Conservation (phyloP, 2,797 vertebrate genomes). For the Pangasius djambal region DNA sequence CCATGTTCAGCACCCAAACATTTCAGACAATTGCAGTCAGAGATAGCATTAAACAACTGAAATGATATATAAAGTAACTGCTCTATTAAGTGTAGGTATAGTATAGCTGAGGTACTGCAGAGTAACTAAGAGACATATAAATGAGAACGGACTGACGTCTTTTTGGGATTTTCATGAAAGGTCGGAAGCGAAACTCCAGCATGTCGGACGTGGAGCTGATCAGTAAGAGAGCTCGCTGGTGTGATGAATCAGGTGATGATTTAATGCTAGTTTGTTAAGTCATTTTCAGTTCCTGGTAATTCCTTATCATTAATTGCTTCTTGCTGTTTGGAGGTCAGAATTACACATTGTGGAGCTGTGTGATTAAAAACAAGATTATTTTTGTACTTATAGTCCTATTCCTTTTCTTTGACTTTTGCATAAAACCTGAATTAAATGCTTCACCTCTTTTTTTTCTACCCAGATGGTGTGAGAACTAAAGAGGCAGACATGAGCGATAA, state of each 20-base stretch:
- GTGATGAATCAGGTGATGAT: constrained; percentile 71
- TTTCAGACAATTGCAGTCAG: neutral
- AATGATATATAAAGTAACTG: too few species aligned
- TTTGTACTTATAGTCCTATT: neutral
- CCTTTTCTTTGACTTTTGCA: neutral
- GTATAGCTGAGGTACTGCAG: neutral
- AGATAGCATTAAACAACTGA: neutral
- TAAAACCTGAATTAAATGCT: too few species aligned
- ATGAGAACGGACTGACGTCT: neutral
- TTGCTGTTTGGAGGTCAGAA: neutral
- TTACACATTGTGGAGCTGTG: neutral
- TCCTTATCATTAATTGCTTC: neutral
- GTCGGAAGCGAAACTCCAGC: constrained; percentile 67
- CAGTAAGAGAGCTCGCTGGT: constrained; percentile 74
- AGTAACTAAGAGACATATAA: neutral
- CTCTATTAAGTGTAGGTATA: neutral
- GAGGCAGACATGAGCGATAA: constrained; percentile 69
- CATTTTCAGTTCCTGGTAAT: neutral
- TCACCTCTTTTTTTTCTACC: neutral
- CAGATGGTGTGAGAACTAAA: constrained; percentile 66
- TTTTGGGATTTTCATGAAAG: constrained; percentile 49
- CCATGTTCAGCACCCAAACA: neutral
- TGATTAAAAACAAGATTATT: too few species aligned
- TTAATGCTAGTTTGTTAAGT: neutral
- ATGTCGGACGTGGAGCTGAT: constrained; percentile 68